phyloP scores from a whole-genome alignment of 2,888 invertebrate genomes.

The Kuschelorhynchus macadamiae region DNA sequence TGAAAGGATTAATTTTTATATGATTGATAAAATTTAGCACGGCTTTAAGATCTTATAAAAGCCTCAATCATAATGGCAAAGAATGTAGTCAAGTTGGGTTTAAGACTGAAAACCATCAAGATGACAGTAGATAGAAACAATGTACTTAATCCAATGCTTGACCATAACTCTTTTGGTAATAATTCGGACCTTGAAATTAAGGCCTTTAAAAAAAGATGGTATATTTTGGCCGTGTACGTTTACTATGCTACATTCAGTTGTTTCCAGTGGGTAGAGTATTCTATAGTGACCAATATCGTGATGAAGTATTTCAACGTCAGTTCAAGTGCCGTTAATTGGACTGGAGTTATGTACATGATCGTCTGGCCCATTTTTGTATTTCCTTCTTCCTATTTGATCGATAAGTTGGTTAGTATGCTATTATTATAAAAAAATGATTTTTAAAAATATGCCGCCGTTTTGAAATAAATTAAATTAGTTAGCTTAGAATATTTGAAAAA shows the following conservation, averaged over 20 bases:
- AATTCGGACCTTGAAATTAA: conserved; percentile 62
- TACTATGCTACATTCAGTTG: conserved; percentile 90
- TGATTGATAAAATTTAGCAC: not conserved
- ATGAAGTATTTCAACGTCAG: conserved; percentile 81
- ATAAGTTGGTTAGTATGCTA: conserved; percentile 85
- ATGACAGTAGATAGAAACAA: conserved; percentile 17
- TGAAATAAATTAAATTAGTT: too few relatives aligned
- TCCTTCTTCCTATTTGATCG: conserved; percentile 94
- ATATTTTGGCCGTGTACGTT: conserved; percentile 87
- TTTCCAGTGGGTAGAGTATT: conserved; percentile 96
- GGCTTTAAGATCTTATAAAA: too few relatives aligned
- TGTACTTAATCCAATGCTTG: conserved; percentile 23
- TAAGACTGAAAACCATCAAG: conserved; percentile 19
- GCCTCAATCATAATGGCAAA: conserved; percentile 18
- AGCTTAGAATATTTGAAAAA: too few relatives aligned
- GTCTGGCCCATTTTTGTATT: conserved; percentile 95
- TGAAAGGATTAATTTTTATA: conserved; percentile 8
- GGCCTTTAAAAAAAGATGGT: conserved; percentile 83
- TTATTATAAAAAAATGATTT: too few relatives aligned
- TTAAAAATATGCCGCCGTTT: too few relatives aligned
- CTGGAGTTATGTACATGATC: conserved; percentile 97
- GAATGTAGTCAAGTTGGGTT: conserved; percentile 27
- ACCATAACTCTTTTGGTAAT: conserved; percentile 8
- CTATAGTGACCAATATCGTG: conserved; percentile 90
- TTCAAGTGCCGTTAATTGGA: conserved; percentile 89